These are phyloP conservation scores for Anolis sagrei DNA, from an alignment of 2,113 vertebrate genomes.

Conservation along the genomic window DNA sequence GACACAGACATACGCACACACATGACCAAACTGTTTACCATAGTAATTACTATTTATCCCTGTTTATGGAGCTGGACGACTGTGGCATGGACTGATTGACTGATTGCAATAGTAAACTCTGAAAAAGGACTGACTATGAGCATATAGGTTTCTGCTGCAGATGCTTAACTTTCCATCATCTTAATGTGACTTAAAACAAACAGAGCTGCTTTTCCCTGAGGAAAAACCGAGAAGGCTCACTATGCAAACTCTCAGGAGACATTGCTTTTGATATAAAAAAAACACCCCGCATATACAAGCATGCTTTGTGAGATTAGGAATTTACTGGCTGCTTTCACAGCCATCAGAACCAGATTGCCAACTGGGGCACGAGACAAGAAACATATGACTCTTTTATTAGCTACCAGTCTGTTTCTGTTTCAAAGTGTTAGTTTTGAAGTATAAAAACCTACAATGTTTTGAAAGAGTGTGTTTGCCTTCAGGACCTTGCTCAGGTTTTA, in stretches of 20 bases:
- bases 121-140: constrained; percentile 50
- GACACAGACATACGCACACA: constrained; percentile 47
- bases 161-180: constrained; percentile 21
- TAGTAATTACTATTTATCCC: constrained; percentile 71
- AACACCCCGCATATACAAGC: background rate
- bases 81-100: constrained; percentile 44
- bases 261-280: background rate
- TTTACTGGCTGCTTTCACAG: constrained; percentile 39
- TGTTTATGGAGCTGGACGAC: constrained; percentile 65
- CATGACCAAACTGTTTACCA: constrained; percentile 69
- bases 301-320: constrained; percentile 30
- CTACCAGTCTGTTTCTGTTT: background rate
- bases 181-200: constrained; percentile 7
- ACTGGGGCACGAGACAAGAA: background rate
- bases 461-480: background rate
- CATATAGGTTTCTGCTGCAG: constrained; percentile 19
- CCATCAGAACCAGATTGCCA: constrained; percentile 33
- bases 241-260: constrained; percentile 29
- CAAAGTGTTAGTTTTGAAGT: background rate
- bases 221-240: background rate
- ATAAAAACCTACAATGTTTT: background rate
- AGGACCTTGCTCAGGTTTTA: background rate
- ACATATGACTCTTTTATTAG: background rate
- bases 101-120: constrained; percentile 50
- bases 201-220: accelerated